Evolutionary conservation across 1,140 invertebrate species (phyloP).

Genomic region (Mactra quadrangularis): DNA sequence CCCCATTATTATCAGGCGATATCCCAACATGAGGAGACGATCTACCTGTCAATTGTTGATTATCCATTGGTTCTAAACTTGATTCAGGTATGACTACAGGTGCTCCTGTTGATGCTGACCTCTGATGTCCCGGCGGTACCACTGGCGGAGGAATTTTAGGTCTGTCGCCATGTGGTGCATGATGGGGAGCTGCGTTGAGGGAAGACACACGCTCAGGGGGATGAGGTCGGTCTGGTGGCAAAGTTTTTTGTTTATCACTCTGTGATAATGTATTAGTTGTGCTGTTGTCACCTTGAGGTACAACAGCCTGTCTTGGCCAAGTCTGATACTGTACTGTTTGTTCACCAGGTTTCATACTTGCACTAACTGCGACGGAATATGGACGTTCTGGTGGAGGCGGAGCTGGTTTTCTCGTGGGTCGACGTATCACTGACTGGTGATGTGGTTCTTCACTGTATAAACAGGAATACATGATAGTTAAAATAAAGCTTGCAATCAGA

Average conservation of each 20-base stretch:
- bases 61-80: slow-evolving; percentile 8
- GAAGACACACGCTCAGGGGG: slow-evolving; percentile 62
- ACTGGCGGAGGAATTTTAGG: slow-evolving; percentile 72
- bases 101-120: slow-evolving; percentile 77
- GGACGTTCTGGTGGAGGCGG: slow-evolving; percentile 77
- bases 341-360: slow-evolving; percentile 61
- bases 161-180: slow-evolving; percentile 63
- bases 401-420: slow-evolving; percentile 74
- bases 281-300: slow-evolving; percentile 34
- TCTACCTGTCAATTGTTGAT: slow-evolving; percentile 49
- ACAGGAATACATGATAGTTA: slow-evolving; percentile 52
- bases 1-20: slow-evolving; percentile 1
- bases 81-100: slow-evolving; percentile 56
- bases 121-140: slow-evolving; percentile 68
- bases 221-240: slow-evolving; percentile 62
- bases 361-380: slow-evolving; percentile 74
- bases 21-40: slow-evolving; percentile 12
- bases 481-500: neutral
- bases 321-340: slow-evolving; percentile 66
- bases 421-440: slow-evolving; percentile 69
- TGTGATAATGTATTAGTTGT: neutral
- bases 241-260: slow-evolving; percentile 61
- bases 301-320: slow-evolving; percentile 69
- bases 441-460: slow-evolving; percentile 68
- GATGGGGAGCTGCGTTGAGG: slow-evolving; percentile 42